Percentiles rank a stretch among this genome's conserved stretches.
Conservation (phyloP, 2,113 vertebrate species). For the Oreocharis arfaki region DNA sequence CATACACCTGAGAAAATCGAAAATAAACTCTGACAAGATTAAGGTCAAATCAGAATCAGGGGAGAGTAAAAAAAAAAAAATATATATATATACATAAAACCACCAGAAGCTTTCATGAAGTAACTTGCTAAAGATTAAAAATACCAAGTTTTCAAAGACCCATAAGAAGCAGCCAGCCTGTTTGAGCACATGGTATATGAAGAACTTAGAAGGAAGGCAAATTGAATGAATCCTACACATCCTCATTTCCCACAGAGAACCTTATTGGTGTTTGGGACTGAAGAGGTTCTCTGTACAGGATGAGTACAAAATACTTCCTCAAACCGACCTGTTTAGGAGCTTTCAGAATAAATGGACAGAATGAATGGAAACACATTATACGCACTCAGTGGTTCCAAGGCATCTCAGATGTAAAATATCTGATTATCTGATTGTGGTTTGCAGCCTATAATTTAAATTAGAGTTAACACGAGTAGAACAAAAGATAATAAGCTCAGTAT, state of each 20-base stretch:
- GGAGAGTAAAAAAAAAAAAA: neutral
- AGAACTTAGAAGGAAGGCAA: neutral
- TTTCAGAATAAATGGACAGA: neutral
- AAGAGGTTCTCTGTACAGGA: neutral
- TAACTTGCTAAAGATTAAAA: neutral
- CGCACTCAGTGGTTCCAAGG: neutral
- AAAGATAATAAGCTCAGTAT: neutral
- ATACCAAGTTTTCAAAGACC: neutral
- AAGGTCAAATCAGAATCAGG: neutral
- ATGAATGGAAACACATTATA: neutral
- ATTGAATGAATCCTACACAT: neutral
- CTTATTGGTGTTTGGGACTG: neutral
- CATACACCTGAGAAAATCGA: neutral
- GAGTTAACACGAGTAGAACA: neutral
- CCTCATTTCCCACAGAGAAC: neutral
- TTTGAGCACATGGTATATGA: neutral
- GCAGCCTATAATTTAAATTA: neutral
- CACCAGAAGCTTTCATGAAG: neutral
- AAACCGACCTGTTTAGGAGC: neutral
- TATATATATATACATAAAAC: fast-evolving
- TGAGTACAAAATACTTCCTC: neutral
- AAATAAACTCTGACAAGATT: neutral
- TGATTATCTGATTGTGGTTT: neutral
- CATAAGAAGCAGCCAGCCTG: neutral
- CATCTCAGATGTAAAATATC: neutral